phyloP scores from a whole-genome alignment of 2,113 vertebrate species.

The Australoheros scitulus region DNA sequence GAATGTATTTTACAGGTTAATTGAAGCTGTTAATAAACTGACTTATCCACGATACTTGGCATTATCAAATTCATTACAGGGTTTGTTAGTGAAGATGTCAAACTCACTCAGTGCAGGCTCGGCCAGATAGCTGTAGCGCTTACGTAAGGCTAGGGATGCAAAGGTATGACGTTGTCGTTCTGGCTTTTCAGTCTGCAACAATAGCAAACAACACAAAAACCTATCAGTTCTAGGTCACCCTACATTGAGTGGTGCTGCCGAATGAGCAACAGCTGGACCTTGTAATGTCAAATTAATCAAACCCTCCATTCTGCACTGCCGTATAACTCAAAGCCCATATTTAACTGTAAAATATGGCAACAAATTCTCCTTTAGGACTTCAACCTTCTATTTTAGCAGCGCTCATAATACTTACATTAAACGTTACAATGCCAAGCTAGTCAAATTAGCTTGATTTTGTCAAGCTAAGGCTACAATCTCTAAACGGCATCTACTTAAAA shows the following conservation, averaged over 20 bases:
- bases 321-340: constrained; percentile 6
- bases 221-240: constrained; percentile 73
- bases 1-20: constrained; percentile 59
- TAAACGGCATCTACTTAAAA: background rate
- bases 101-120: constrained; percentile 99
- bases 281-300: constrained; percentile 41
- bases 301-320: constrained; percentile 24
- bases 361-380: constrained; percentile 39
- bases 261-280: constrained; percentile 36
- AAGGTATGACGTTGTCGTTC: constrained; percentile 94
- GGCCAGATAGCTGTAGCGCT: constrained; percentile 99
- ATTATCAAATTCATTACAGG: constrained; percentile 72
- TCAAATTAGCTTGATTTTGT: constrained; percentile 26
- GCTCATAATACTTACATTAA: background rate
- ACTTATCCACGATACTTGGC: constrained; percentile 50
- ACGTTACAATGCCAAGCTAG: constrained; percentile 7
- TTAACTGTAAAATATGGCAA: background rate
- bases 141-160: constrained; percentile 99
- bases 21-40: constrained; percentile 51
- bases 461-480: background rate
- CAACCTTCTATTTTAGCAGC: background rate
- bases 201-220: constrained; percentile 82
- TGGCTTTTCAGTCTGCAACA: constrained; percentile 94
- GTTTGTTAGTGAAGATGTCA: constrained; percentile 85
- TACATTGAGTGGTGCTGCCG: constrained; percentile 38